Evolutionary conservation across 2,888 invertebrate genomes (phyloP).

Genomic region (Xestobium rufovillosum): DNA sequence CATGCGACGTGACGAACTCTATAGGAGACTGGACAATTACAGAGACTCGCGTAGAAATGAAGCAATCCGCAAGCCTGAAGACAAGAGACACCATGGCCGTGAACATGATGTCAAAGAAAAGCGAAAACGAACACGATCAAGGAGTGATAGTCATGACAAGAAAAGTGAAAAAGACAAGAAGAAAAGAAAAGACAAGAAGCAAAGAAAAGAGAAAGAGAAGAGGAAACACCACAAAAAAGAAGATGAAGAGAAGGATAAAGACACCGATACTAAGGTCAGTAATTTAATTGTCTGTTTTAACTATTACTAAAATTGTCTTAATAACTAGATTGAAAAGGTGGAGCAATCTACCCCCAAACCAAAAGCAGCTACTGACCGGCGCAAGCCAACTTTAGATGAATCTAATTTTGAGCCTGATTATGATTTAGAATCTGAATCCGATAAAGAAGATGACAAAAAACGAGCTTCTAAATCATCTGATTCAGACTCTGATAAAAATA

Average conservation of each 20-base stretch:
- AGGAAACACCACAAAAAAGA: conserved; percentile 28
- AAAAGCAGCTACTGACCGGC: conserved; percentile 38
- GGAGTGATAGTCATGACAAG: conserved; percentile 31
- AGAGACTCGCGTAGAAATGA: conserved; percentile 16
- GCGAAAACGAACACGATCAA: conserved; percentile 29
- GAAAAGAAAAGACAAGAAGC: conserved; percentile 43
- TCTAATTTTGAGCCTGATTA: conserved; percentile 69
- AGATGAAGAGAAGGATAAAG: conserved; percentile 31
- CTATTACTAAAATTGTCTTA: conserved; percentile 1
- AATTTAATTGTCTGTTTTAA: too few relatives aligned
- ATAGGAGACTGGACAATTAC: conserved; percentile 10
- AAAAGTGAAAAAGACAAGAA: conserved; percentile 27
- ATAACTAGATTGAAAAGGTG: conserved; percentile 21
- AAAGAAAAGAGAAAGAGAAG: conserved; percentile 42
- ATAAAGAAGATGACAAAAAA: conserved; percentile 44
- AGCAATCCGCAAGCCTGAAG: conserved; percentile 15
- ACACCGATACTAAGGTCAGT: conserved; percentile 31
- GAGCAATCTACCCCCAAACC: conserved; percentile 19
- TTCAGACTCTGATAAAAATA: conserved; percentile 48
- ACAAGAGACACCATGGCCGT: conserved; percentile 11
- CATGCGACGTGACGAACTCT: conserved; percentile 19
- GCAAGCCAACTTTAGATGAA: conserved; percentile 64
- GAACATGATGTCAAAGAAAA: conserved; percentile 22
- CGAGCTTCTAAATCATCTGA: conserved; percentile 55
- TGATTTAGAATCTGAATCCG: conserved; percentile 59